phyloP scores from a whole-genome alignment of 1,140 invertebrate species.

The Paracyclopina nana region DNA sequence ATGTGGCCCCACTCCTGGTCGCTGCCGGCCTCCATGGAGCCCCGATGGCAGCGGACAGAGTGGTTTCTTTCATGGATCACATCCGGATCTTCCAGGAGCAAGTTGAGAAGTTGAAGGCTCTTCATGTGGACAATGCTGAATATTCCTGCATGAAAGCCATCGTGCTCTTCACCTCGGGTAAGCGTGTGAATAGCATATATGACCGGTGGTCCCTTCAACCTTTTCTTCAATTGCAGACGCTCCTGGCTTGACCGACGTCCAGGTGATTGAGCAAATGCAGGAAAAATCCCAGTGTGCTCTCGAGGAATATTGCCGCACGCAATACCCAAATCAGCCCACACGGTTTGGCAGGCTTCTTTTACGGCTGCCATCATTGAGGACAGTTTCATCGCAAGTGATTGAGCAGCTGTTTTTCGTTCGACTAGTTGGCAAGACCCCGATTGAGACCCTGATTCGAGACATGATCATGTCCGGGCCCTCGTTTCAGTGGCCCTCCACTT shows the following conservation, averaged over 20 bases:
- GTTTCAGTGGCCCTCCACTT: slow-evolving; percentile 12
- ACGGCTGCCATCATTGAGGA: slow-evolving; percentile 34
- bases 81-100: slow-evolving; percentile 92
- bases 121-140: slow-evolving; percentile 92
- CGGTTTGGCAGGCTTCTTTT: slow-evolving; percentile 38
- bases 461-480: slow-evolving; percentile 14
- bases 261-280: slow-evolving; percentile 34
- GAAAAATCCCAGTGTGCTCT: slow-evolving; percentile 39
- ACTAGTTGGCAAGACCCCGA: slow-evolving; percentile 36
- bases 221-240: slow-evolving; percentile 29
- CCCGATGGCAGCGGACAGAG: slow-evolving; percentile 87
- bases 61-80: slow-evolving; percentile 97
- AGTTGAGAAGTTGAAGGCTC: slow-evolving; percentile 90
- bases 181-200: slow-evolving; percentile 26
- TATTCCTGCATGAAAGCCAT: slow-evolving; percentile 97
- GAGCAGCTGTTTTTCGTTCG: slow-evolving; percentile 39
- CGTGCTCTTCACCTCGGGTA: slow-evolving; percentile 96
- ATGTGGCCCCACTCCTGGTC: slow-evolving; percentile 79
- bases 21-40: slow-evolving; percentile 82
- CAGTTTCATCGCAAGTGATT: slow-evolving; percentile 35
- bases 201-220: neutral
- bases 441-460: slow-evolving; percentile 32
- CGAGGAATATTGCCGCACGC: slow-evolving; percentile 36
- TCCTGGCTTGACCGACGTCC: slow-evolving; percentile 32
- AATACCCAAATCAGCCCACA: slow-evolving; percentile 36